Evolutionary conservation across 2,797 vertebrate species (phyloP), one percentile per base, ranked within the genome.

Genomic region (Meda fulgida): DNA sequence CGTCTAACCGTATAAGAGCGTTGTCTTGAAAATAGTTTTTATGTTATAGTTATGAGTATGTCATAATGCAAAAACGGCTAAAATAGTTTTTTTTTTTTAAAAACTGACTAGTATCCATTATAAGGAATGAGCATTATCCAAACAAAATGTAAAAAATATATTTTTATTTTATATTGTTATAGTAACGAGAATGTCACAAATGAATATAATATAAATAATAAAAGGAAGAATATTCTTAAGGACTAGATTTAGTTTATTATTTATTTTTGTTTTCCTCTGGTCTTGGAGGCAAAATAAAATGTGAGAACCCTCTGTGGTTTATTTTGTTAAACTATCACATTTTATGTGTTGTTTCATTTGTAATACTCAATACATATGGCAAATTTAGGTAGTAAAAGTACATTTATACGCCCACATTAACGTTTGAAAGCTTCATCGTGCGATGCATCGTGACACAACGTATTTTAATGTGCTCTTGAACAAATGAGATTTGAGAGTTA

Each of bases 401-500:
- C 72, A 55, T 23, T 55, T 23, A 36, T 23, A 55, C 10, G 3
- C 72, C 48, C 19, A 14, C 34, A n/a, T 36, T 55, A n/a, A 55
- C 11, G 6, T 36, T 23, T 36, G 29, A 36, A 36, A 55, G 11
- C 48, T 36, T 36, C 21, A 55, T 53, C 48, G 34, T 55, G 11
- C 48, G 55, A 76, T 36, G 48, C 7, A 6, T 53, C 11, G 23
- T 36, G 73, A 76, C 21, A 55, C 19, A 14, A 7, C 7, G 7
- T 34, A 76, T 76, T 36, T 76, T 5, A 36, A 55, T 55, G 48
- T 76, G 14, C 73, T 55, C 53, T 76, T 16, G 48, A 55, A 36
- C 48, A 76, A 55, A 55, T 55, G 48, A 76, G 73, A 36, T 55
- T 76, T 23, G 21, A 76, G 73, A 76, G 48, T 1, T 21, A 55